phyloP scores from a whole-genome alignment of 2,888 invertebrate species.

The Drosophila mercatorum region DNA sequence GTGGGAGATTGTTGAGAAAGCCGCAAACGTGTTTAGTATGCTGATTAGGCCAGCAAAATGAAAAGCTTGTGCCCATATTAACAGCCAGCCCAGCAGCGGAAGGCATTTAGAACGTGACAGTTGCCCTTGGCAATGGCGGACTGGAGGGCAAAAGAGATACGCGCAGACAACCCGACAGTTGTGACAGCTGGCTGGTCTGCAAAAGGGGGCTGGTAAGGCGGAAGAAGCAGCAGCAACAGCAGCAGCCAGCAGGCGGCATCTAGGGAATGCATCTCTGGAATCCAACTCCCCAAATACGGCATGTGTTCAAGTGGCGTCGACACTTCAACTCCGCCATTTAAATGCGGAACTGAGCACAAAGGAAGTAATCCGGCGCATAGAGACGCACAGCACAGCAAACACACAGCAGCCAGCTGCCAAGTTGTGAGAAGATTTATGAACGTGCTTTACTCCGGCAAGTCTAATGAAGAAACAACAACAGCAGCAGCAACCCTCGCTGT shows the following conservation, averaged over 20 bases:
- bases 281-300: slow-evolving; percentile 17
- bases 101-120: slow-evolving; percentile 46
- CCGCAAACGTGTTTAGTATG: slow-evolving; percentile 61
- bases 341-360: slow-evolving; percentile 45
- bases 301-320: slow-evolving; percentile 58
- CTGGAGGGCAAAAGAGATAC: slow-evolving; percentile 33
- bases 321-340: slow-evolving; percentile 45
- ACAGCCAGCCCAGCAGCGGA: not conserved
- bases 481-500: slow-evolving; percentile 60
- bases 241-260: slow-evolving; percentile 7
- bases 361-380: slow-evolving; percentile 23
- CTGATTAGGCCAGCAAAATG: slow-evolving; percentile 46
- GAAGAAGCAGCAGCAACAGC: slow-evolving; percentile 6
- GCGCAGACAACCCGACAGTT: slow-evolving; percentile 28
- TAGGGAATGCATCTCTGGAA: slow-evolving; percentile 23
- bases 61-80: slow-evolving; percentile 7
- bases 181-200: slow-evolving; percentile 42
- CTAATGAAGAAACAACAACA: slow-evolving; percentile 42
- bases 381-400: slow-evolving; percentile 15
- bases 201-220: not conserved
- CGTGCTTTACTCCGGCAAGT: slow-evolving; percentile 25
- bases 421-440: slow-evolving; percentile 46
- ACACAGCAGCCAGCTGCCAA: slow-evolving; percentile 24
- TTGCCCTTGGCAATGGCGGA: slow-evolving; percentile 59
- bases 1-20: slow-evolving; percentile 37